Evolutionary conservation across 2,888 invertebrate species (phyloP), one percentile per base, ranked within the genome.

Genomic region (Bibio marci): DNA sequence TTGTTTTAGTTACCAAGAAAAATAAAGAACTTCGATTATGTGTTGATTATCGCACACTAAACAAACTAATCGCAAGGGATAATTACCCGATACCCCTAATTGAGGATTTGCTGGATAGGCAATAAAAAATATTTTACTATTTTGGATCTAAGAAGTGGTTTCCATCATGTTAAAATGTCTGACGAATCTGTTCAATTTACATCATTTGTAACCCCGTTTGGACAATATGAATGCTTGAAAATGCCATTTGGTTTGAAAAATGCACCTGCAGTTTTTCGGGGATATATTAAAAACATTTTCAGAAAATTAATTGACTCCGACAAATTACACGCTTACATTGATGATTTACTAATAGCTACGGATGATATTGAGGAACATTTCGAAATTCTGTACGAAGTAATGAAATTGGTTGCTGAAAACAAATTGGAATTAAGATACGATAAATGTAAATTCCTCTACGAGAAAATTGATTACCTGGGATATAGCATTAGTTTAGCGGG

Each of bases 181-280:
- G 7, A 6, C 3, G 30, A 37, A 15, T 27, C 30, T 3, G 11
- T 30, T 18, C 18, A 30, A 30, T 30, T 13, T 12, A 37, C 37
- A 19, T 12, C 30, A 2, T 30, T 37, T 22, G 19, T 30, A 30
- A 30, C 30, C 14, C 37, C 30, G 3, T 10, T 12, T 6, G 50
- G 50, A 11, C 50, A 50, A 33, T 51, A 41, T 34, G 49, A 51
- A 41, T 51, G 40, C 32, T 5, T 43, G 3, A 43, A 41, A 15
- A 47, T 52, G 46, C 50, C 51, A 3, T 51, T 52, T 41, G 50
- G 52, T 4, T 38, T 52, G 12, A 42, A 39, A 28, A 46, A 47
- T 35, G 44, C 42, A 18, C 43, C 47, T 2, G 42, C 47, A 38
- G 41, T 46, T 8, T 49, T 48, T 41, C 47, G 50, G 36, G 45